These are phyloP conservation scores for Gymnoscopelus microlampas DNA, from an alignment of 2,797 vertebrate species.

Conservation along the genomic window DNA sequence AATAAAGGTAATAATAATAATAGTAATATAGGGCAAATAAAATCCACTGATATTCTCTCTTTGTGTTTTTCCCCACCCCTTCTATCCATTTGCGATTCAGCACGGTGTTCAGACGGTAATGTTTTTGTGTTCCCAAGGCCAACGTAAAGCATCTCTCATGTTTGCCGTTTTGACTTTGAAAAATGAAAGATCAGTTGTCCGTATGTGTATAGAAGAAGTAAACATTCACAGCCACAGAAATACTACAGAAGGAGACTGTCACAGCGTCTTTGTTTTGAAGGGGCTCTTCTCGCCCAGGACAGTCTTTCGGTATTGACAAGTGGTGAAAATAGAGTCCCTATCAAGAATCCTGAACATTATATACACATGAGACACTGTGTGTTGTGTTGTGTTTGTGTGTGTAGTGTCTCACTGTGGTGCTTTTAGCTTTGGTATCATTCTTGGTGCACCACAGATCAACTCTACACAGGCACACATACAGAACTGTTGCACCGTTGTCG, in stretches of 20 bases:
- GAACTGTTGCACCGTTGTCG: conserved; percentile 50
- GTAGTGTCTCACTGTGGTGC: conserved; percentile 57
- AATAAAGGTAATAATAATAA: conserved; percentile 20
- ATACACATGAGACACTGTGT: conserved; percentile 65
- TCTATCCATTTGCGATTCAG: conserved; percentile 28
- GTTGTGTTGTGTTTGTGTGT: conserved; percentile 51
- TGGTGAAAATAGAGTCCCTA: conserved; percentile 61
- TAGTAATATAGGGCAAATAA: conserved; percentile 50
- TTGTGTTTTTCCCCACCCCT: conserved; percentile 12
- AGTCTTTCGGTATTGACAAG: conserved; percentile 56
- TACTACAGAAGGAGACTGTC: conserved; percentile 69
- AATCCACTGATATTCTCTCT: conserved; percentile 49
- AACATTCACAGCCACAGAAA: conserved; percentile 70
- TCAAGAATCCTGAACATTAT: conserved; percentile 72
- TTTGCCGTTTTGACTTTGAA: conserved; percentile 49
- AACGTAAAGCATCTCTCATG: conserved; percentile 36
- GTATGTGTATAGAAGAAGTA: conserved; percentile 54
- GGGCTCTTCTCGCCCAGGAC: conserved; percentile 28
- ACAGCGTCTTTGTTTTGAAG: conserved; percentile 38
- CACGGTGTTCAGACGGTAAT: conserved; percentile 31
- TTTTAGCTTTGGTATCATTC: conserved; percentile 83
- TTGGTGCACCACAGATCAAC: conserved; percentile 64
- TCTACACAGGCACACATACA: conserved; percentile 62
- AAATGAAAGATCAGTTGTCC: conserved; percentile 41
- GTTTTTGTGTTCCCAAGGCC: conserved; percentile 54